These are phyloP conservation scores for Oligia strigilis DNA, from an alignment of 2,888 invertebrate genomes.

Conservation along the genomic window DNA sequence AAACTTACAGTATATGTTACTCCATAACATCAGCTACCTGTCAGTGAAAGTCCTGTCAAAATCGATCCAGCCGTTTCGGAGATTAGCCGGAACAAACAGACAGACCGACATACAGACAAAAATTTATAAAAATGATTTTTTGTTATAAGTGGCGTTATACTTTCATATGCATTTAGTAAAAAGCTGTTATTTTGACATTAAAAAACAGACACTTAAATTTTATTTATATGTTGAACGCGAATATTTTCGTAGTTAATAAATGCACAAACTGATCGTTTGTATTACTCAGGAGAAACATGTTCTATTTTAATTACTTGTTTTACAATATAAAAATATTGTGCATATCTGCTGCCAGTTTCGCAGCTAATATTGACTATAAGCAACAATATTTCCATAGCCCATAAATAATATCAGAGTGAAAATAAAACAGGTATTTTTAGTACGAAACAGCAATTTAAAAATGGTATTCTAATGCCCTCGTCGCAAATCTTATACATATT, in stretches of 20 bases:
- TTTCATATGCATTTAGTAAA: too few species aligned
- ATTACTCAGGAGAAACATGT: not conserved
- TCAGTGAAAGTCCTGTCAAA: too few species aligned
- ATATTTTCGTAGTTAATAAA: not conserved
- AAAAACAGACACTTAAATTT: too few species aligned
- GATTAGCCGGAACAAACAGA: too few species aligned
- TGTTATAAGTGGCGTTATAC: too few species aligned
- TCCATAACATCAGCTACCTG: too few species aligned
- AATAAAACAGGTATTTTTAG: not conserved
- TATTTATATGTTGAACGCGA: too few species aligned
- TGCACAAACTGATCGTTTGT: not conserved
- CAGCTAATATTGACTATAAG: not conserved
- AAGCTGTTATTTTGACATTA: too few species aligned
- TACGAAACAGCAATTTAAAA: slow-evolving; percentile 14
- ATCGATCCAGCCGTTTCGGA: too few species aligned
- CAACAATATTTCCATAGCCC: not conserved
- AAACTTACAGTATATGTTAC: too few species aligned
- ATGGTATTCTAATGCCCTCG: not conserved
- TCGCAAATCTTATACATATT: slow-evolving; percentile 41
- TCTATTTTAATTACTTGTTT: not conserved
- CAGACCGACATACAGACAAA: not conserved
- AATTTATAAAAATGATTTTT: too few species aligned
- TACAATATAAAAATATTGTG: slow-evolving; percentile 4
- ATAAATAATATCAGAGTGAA: not conserved
- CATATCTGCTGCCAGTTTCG: not conserved